Evolutionary conservation across 2,888 invertebrate species (phyloP), one percentile per base, ranked within the genome.

Genomic region (Ornithoptera alexandrae): DNA sequence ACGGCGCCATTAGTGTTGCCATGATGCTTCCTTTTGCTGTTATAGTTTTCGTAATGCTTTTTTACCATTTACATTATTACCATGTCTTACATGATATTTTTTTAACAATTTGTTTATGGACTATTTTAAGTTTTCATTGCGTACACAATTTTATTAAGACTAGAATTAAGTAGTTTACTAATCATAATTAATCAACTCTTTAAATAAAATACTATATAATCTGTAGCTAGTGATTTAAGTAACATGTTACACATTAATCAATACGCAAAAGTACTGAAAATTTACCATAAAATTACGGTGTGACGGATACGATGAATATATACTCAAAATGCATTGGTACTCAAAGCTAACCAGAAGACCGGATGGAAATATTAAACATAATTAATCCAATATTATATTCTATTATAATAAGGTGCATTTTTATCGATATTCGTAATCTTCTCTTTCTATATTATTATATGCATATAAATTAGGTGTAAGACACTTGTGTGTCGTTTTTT

Each of bases 21-120:
- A 78, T 77, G 73, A 91, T 90, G 92, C 92, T 92, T 92, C 92
- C 91, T 89, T 86, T 84, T 85, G 84, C 89, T 86, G 83, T 85
- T 85, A 83, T 84, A 79, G 76, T 84, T 86, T 87, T 85, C 76
- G 82, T 84, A 81, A 85, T 84, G 87, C 85, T 87, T 88, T 56
- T 86, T 87, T 82, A 85, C 81, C 83, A 81, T 84, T 86, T 87
- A 83, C 81, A 85, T 90, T 89, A 85, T 85, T 83, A 83, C 80
- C 84, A 83, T 81, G 79, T 83, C 81, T 76, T 82, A 70, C 70
- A 66, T 67, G 72, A 79, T 82, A 84, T 82, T 53, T 50, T 53
- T 58, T 80, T 82, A 78, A 74, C 78, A 73, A 78, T 78, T 80
- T 79, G 79, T 82, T 80, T 82, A 80, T 82, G 77, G 63, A 81